Evolutionary conservation across 1,140 invertebrate species (phyloP).

Genomic region (Drosophila ironensis): DNA sequence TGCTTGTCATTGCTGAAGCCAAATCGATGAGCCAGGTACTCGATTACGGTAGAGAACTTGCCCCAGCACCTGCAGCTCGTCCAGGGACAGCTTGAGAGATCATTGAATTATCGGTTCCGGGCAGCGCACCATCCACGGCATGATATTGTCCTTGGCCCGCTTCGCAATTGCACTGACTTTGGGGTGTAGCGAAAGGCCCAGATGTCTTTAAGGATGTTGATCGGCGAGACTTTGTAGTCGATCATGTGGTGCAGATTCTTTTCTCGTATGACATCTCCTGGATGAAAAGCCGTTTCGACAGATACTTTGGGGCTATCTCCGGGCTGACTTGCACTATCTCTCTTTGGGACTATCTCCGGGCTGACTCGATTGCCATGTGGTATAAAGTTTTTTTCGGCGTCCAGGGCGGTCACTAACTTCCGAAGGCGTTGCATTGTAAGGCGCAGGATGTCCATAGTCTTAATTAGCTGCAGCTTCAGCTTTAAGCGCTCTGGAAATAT

Average conservation of each 20-base stretch:
- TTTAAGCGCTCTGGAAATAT: slow-evolving; percentile 37
- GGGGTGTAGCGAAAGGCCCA: slow-evolving; percentile 83
- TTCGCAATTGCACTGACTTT: slow-evolving; percentile 72
- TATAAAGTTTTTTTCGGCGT: slow-evolving; percentile 38
- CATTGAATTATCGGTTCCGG: slow-evolving; percentile 81
- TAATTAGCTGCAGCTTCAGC: slow-evolving; percentile 50
- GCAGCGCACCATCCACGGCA: slow-evolving; percentile 84
- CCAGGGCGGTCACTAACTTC: slow-evolving; percentile 46
- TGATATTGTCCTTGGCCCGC: slow-evolving; percentile 82
- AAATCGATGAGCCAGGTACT: slow-evolving; percentile 83
- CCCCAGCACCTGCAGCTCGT: slow-evolving; percentile 82
- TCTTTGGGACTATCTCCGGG: slow-evolving; percentile 78
- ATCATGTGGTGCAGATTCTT: slow-evolving; percentile 73
- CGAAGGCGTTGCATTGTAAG: slow-evolving; percentile 55
- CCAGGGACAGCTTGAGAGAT: slow-evolving; percentile 81
- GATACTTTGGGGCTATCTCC: slow-evolving; percentile 66
- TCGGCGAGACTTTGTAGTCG: slow-evolving; percentile 80
- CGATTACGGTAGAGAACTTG: slow-evolving; percentile 71
- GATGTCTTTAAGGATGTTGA: slow-evolving; percentile 83
- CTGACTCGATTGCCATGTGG: slow-evolving; percentile 64
- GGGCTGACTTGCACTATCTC: slow-evolving; percentile 60
- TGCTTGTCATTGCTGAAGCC: slow-evolving; percentile 80
- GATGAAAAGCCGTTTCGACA: slow-evolving; percentile 73
- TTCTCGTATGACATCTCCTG: slow-evolving; percentile 75
- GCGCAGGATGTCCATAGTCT: slow-evolving; percentile 55